Evolutionary conservation across 2,888 invertebrate genomes (phyloP), one percentile per base, ranked within the genome.

Genomic region (Heterodera filipjevi): DNA sequence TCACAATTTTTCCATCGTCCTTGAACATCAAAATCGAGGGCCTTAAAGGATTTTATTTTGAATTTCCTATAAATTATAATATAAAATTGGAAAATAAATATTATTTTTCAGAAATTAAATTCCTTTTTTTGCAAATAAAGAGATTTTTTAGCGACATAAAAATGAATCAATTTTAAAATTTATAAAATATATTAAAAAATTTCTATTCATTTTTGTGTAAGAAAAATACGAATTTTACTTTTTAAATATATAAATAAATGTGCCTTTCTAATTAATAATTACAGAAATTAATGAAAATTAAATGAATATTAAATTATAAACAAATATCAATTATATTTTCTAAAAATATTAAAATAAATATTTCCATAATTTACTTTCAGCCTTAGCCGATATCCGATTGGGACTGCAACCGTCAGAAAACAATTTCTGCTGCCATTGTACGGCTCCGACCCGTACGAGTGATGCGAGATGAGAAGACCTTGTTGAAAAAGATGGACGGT

Each of bases 381-480:
- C n/a, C 80, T 71, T 44, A 80, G 71, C 5, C 76, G 71, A 71
- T 78, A 81, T 27, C 78, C 79, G 22, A 66, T 16, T 16, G 79
- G 81, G 12, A 76, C 79, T 8, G 66, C 71, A 30, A 81, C 32
- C 30, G 74, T 77, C 22, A 81, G 30, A 49, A 81, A 78, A 53
- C 81, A 81, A 46, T 81, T 81, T 64, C 74, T 49, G 44, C 75
- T 75, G 14, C 73, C 73, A 30, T 72, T 71, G 76, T 81, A 81
- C 32, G 81, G 77, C 27, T 71, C 59, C 22, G 73, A 44, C 16
- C 73, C 77, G 72, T 79, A 81, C 59, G 71, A 73, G 19, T 66
- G 46, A 46, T 81, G 81, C 2, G 77, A 77, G 66, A 72, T 68
- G 30, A 81, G 73, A 39, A 79, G 44, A 33, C 81, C 81, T 75